Evolutionary conservation across 2,888 invertebrate species (phyloP).

Genomic region (Girardia tigrina): DNA sequence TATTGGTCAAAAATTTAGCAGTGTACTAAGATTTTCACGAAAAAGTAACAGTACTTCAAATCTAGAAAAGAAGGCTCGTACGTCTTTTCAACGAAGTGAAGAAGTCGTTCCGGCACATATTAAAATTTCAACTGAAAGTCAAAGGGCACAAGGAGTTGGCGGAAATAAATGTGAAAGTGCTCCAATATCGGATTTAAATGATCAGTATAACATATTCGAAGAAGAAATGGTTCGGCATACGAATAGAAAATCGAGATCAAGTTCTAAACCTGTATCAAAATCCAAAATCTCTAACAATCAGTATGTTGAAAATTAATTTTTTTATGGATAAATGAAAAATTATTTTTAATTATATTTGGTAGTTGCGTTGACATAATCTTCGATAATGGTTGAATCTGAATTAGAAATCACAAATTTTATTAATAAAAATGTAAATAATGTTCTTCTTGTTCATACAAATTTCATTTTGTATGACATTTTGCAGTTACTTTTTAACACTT

Average conservation of each 20-base stretch:
- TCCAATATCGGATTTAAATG: background rate
- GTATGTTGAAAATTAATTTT: background rate
- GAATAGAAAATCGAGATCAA: conserved; percentile 12
- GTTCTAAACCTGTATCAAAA: background rate
- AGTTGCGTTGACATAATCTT: too few relatives aligned
- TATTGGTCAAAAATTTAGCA: conserved; percentile 51
- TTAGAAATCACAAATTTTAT: too few relatives aligned
- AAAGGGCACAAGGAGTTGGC: background rate
- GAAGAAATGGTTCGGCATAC: background rate
- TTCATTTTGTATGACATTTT: too few relatives aligned
- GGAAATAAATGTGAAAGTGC: background rate
- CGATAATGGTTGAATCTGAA: too few relatives aligned
- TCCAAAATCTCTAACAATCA: background rate
- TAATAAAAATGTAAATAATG: too few relatives aligned
- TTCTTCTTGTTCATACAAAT: too few relatives aligned
- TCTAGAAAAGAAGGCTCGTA: conserved; percentile 52
- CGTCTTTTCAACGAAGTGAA: conserved; percentile 72
- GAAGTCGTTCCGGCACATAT: conserved; percentile 62
- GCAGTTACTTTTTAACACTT: too few relatives aligned
- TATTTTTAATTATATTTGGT: too few relatives aligned
- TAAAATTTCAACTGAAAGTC: conserved; percentile 51
- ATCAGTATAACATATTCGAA: background rate
- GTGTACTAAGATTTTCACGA: conserved; percentile 66
- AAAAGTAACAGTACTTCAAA: conserved; percentile 94
- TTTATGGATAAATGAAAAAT: too few relatives aligned